Percentiles rank a stretch among this genome's conserved stretches.
Evolutionary conservation across 2,113 vertebrate species (phyloP).

Genomic region (Mesembrinibis cayennensis): DNA sequence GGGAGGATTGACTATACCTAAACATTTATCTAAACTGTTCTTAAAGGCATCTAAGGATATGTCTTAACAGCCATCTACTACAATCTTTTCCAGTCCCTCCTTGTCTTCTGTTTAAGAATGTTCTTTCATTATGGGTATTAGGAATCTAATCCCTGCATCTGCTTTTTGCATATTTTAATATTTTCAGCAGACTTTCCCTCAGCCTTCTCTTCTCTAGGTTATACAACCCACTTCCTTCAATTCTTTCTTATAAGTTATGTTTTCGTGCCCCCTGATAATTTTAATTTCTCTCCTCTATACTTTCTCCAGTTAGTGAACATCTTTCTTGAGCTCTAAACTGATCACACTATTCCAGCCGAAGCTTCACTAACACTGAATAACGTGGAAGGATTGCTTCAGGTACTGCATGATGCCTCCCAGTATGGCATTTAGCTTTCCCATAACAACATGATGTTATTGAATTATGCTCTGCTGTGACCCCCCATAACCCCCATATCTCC

Average conservation of each 20-base stretch:
- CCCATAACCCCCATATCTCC: background rate
- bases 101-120: background rate
- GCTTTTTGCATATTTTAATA: background rate
- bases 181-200: background rate
- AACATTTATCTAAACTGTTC: background rate
- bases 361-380: background rate
- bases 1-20: background rate
- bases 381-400: background rate
- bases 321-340: background rate
- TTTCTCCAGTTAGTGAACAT: background rate
- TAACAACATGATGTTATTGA: background rate
- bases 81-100: background rate
- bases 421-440: background rate
- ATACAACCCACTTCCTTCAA: background rate
- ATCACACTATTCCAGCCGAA: background rate
- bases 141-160: background rate
- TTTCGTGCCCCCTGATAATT: background rate
- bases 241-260: background rate
- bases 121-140: background rate
- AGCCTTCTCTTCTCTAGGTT: background rate
- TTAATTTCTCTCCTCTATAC: background rate
- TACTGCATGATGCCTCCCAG: background rate
- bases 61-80: background rate
- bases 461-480: background rate
- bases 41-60: background rate